These are phyloP conservation scores for Spheniscus mendiculus DNA, from an alignment of 2,113 vertebrate genomes.

Conservation along the genomic window DNA sequence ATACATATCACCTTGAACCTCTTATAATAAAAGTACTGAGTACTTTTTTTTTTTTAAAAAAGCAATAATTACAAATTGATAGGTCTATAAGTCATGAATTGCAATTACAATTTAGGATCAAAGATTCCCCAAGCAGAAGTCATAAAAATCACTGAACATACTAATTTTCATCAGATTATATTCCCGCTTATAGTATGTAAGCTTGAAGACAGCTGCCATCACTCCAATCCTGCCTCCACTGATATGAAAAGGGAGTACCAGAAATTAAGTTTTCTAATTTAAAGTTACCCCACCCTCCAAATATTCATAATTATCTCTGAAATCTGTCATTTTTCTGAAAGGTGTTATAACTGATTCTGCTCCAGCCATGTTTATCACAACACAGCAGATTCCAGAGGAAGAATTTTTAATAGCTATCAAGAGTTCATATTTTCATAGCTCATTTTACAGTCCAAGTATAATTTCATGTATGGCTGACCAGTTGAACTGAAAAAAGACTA, in stretches of 20 bases:
- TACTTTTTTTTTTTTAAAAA: not conserved
- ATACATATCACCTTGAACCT: not conserved
- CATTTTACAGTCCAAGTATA: not conserved
- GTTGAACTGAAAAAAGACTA: not conserved
- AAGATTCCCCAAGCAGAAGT: not conserved
- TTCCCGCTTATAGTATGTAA: not conserved
- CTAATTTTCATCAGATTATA: not conserved
- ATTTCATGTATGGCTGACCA: not conserved
- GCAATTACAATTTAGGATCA: not conserved
- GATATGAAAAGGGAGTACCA: not conserved
- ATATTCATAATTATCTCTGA: not conserved
- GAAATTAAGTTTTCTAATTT: not conserved
- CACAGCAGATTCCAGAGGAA: not conserved
- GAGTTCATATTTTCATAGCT: not conserved
- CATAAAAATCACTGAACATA: not conserved
- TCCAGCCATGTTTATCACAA: not conserved
- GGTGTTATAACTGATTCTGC: not conserved
- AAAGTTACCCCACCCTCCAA: not conserved
- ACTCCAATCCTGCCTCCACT: not conserved
- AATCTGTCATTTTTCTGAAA: not conserved
- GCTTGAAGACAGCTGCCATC: not conserved
- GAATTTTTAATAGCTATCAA: not conserved
- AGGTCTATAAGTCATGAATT: not conserved
- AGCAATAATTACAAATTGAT: not conserved
- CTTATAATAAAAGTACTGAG: not conserved